A percentile compares a stretch with the other conserved stretches of the same genome.
These are phyloP conservation scores for Sphaerophoria taeniata DNA, from an alignment of 2,888 invertebrate genomes.

Conservation along the genomic window DNA sequence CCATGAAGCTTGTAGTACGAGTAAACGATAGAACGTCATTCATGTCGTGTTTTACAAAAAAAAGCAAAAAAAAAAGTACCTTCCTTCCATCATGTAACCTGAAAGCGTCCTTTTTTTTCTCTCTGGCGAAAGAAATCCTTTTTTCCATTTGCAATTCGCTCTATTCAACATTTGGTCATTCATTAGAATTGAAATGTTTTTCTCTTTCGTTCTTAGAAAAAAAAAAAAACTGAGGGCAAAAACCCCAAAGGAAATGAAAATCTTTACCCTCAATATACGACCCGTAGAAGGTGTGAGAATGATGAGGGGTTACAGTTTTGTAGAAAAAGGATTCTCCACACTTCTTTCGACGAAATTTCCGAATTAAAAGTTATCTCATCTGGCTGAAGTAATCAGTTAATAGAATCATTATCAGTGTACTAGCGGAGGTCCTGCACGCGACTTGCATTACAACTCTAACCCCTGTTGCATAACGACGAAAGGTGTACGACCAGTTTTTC, in stretches of 20 bases:
- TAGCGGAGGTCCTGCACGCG: slow-evolving; percentile 61
- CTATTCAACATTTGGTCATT: slow-evolving; percentile 67
- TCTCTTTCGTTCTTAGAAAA: neutral
- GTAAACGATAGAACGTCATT: slow-evolving; percentile 57
- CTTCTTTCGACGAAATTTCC: neutral
- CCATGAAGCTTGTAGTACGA: slow-evolving; percentile 42
- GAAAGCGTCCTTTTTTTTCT: slow-evolving; percentile 56
- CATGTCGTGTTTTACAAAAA: slow-evolving; percentile 27
- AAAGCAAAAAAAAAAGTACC: neutral
- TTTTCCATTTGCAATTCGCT: slow-evolving; percentile 33
- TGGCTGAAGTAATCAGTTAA: slow-evolving; percentile 72
- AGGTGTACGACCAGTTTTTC: slow-evolving; percentile 52
- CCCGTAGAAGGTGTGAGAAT: neutral
- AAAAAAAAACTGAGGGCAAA: slow-evolving; percentile 26
- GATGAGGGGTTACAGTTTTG: slow-evolving; percentile 11
- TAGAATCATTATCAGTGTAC: slow-evolving; percentile 70
- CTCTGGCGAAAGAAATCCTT: slow-evolving; percentile 15
- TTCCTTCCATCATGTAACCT: slow-evolving; percentile 1
- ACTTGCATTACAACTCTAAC: slow-evolving; percentile 61
- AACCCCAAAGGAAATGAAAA: slow-evolving; percentile 56
- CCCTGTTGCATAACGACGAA: slow-evolving; percentile 48
- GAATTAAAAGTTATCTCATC: slow-evolving; percentile 67
- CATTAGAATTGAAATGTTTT: slow-evolving; percentile 58
- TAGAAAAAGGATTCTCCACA: slow-evolving; percentile 17
- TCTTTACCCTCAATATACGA: slow-evolving; percentile 21